Evolutionary conservation across 37 sponge, comb jelly and placozoan species (phyloP), one percentile per base, ranked within the genome.

Genomic region (Spongilla lacustris): DNA sequence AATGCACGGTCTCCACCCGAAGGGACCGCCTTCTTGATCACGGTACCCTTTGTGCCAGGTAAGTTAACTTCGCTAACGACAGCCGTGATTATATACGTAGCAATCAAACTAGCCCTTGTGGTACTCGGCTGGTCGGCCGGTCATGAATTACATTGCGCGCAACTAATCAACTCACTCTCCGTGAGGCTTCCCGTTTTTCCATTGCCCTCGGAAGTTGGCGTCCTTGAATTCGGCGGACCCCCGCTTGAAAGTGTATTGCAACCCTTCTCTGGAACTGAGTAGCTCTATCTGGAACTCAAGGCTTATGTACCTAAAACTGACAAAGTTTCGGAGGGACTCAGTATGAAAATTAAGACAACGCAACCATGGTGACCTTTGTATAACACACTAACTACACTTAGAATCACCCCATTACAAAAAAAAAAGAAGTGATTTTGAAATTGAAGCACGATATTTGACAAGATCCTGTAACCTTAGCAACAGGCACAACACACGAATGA

Each of bases 1-100:
- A 96, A 94, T 94, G 95, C 88, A 84, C 34, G 79, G 97, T 90
- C 95, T 94, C 97, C 89, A 94, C 93, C 88, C 90, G 97, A 84
- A 85, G 90, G 88, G 85, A 89, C 93, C 80, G 91, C 97, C 95
- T 96, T 71, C 27, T 78, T 96, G 97, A 96, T 96, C 95, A 94
- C 93, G 76, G 92, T 87, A 92, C 85, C 90, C 87, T 83, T 93
- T 93, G 93, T 85, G 97, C 97, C 94, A 96, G 95, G 97, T 96
- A 96, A 94, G 97, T 96, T 91, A 96, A 85, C 86, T 67, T 69
- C 6, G 78, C 5, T 0, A 30, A 36, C 26, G n/a, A n/a, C 17
- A 27, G 12, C 24, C 58, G 19, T 17, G 19, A 49, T 88, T 88
- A 67, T 76, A 58, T 82, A 88, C 70, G 11, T 58, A 8, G 58